Percentiles rank a stretch among this genome's conserved stretches.
These are phyloP conservation scores for Antheraea mylitta DNA, from an alignment of 1,140 invertebrate genomes.

Conservation along the genomic window DNA sequence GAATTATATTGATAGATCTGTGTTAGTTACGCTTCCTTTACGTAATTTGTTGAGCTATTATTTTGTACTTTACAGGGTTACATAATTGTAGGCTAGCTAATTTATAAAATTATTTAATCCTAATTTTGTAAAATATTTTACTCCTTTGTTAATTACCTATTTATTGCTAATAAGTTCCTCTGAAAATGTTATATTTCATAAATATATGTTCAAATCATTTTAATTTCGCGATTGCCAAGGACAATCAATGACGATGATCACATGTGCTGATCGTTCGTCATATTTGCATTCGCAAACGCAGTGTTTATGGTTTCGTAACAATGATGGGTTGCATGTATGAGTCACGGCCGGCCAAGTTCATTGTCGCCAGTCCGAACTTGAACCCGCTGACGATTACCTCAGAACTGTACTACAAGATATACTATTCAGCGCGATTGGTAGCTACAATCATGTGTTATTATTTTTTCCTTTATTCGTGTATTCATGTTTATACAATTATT, in stretches of 20 bases:
- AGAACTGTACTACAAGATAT: constrained; percentile 25
- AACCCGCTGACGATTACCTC: constrained; percentile 48
- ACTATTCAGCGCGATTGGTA: constrained; percentile 9
- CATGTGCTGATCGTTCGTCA: constrained; percentile 27
- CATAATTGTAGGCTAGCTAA: too few relatives aligned
- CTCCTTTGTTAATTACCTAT: too few relatives aligned
- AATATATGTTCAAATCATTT: background rate
- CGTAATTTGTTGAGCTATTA: too few relatives aligned
- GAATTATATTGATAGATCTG: too few relatives aligned
- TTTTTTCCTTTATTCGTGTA: too few relatives aligned
- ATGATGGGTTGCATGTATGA: constrained; percentile 64
- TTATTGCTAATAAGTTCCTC: background rate
- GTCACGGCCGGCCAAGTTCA: constrained; percentile 75
- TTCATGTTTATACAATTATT: too few relatives aligned
- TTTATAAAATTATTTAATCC: too few relatives aligned
- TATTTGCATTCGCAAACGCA: constrained; percentile 53
- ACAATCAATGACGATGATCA: constrained; percentile 5
- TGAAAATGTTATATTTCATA: background rate
- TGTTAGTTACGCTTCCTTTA: too few relatives aligned
- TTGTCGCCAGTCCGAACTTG: constrained; percentile 75
- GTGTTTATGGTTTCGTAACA: constrained; percentile 73
- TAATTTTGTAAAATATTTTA: too few relatives aligned
- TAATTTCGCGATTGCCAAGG: background rate
- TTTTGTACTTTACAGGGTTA: too few relatives aligned
- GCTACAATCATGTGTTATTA: too few relatives aligned